Evolutionary conservation across 2,113 vertebrate genomes (phyloP), one percentile per base, ranked within the genome.

Genomic region (Pipra filicauda): DNA sequence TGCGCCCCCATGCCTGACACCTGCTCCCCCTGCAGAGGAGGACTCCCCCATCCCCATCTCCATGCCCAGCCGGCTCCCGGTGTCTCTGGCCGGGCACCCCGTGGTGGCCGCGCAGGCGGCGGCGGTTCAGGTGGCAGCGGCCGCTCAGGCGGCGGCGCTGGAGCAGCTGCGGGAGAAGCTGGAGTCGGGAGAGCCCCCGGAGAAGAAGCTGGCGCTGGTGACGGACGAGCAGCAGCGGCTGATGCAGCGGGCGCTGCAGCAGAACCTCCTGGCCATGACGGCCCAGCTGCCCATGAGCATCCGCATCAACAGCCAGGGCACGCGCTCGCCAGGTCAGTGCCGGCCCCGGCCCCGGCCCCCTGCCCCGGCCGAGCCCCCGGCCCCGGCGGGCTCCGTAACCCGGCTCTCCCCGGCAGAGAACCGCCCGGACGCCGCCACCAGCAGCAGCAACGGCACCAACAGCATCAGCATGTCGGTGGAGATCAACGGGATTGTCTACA

Each of bases 381-480:
- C 2, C 23, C 51, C 6, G 15, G 8, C 1, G 2, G 33, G 37
- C 15, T 41, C 27, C 4, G 2, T 87, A 70, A 78, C 91, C 33
- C 19, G 7, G 12, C 41, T 76, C n/a, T 82, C 31, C 82, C 92
- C 59, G 20, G 62, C 98, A 91, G 99, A 99, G 46, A 98, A 97
- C 95, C 98, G 98, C 94, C 98, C 98, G 94, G 99, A 99, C 82
- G 96, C 99, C 0, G 97, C 98, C 11, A 39, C 97, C 71, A 98
- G 97, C 92, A 96, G 97, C 72, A 97, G 97, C 85, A 99, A 99
- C 1, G 98, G 99, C 95, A 98, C 98, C 93, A 98, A 97, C 97
- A 99, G 99, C 97, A 99, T 99, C 95, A 99, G 98, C 97, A 99
- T 99, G 99, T 99, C 99, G 0, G 98, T 99, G 55, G 99, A 99